phyloP scores from a whole-genome alignment of 2,888 invertebrate species.

The Copidosoma aretas region DNA sequence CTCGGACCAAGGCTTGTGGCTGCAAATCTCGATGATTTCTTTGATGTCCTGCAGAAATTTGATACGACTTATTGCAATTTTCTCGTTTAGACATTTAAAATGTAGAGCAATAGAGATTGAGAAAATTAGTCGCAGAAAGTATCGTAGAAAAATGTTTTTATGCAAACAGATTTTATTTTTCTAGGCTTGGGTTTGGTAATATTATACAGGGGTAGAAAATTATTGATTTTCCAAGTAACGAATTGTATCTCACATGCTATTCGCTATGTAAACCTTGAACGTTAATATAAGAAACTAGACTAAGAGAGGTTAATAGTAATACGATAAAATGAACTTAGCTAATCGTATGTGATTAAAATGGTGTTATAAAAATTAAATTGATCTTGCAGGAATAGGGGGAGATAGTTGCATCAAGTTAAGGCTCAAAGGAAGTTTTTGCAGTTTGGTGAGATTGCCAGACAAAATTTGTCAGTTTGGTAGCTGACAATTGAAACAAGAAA shows the following conservation, averaged over 20 bases:
- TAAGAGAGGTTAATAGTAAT: neutral
- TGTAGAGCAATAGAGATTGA: neutral
- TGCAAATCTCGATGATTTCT: conserved; percentile 86
- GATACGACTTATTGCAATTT: neutral
- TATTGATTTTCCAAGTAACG: too few species aligned
- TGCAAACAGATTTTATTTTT: neutral
- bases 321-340: neutral
- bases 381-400: neutral
- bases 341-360: neutral
- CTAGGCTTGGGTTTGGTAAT: too few species aligned
- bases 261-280: neutral
- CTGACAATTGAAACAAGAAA: neutral
- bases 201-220: too few species aligned
- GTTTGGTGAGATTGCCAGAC: too few species aligned
- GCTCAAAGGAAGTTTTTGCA: conserved; percentile 8
- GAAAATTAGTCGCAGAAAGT: conserved; percentile 8
- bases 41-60: conserved; percentile 73
- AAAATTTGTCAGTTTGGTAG: neutral
- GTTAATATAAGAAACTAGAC: neutral
- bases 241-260: neutral
- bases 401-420: neutral
- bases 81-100: neutral
- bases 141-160: conserved; percentile 32
- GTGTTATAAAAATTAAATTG: neutral
- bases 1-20: conserved; percentile 92